These are phyloP conservation scores for Lasioglossum albipes DNA, from an alignment of 1,140 invertebrate species.

Conservation along the genomic window DNA sequence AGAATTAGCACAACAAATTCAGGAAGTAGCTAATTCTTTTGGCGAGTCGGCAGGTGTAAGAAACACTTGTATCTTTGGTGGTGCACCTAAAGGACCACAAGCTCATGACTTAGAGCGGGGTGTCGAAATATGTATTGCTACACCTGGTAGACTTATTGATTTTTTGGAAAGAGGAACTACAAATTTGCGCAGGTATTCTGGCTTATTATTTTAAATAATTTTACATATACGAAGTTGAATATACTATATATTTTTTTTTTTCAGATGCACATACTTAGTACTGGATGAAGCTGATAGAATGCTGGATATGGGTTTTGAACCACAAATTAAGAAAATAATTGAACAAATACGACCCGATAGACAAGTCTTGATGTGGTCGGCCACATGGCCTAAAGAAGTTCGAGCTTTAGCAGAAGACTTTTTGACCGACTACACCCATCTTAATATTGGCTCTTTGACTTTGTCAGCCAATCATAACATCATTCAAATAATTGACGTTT, in stretches of 20 bases:
- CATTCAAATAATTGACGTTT: constrained; percentile 96
- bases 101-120: constrained; percentile 93
- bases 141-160: constrained; percentile 97
- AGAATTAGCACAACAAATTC: constrained; percentile 98
- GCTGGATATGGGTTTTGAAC: constrained; percentile 99
- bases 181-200: constrained; percentile 85
- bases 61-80: constrained; percentile 97
- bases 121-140: constrained; percentile 95
- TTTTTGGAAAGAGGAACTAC: constrained; percentile 95
- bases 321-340: constrained; percentile 98
- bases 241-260: not conserved
- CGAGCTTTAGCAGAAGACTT: constrained; percentile 96
- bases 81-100: constrained; percentile 95
- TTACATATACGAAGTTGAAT: constrained; percentile 24
- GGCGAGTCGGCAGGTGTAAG: constrained; percentile 90
- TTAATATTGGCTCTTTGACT: constrained; percentile 96
- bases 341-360: constrained; percentile 97
- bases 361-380: constrained; percentile 99
- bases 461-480: constrained; percentile 99
- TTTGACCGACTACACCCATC: constrained; percentile 92
- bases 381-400: constrained; percentile 99
- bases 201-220: constrained; percentile 6
- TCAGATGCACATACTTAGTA: constrained; percentile 95
- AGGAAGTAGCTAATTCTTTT: constrained; percentile 95
- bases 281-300: constrained; percentile 99